A percentile compares a stretch with the other conserved stretches of the same genome.
Evolutionary conservation across 2,113 vertebrate species (phyloP).

Genomic region (Carlito syrichta): DNA sequence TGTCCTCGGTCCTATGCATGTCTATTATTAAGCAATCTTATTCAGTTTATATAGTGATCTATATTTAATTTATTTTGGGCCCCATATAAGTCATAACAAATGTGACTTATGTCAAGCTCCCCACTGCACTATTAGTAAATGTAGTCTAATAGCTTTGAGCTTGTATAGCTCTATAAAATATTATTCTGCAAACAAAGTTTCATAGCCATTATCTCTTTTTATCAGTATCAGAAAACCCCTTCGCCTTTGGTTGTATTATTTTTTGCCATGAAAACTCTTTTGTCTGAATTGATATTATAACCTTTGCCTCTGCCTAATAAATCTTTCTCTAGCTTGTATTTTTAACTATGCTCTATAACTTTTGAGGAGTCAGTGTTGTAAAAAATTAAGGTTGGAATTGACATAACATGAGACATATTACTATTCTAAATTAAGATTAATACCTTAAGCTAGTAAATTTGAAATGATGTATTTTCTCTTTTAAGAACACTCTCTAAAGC

Average conservation of each 20-base stretch:
- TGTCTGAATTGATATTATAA: neutral
- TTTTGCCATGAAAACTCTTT: neutral
- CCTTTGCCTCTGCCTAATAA: neutral
- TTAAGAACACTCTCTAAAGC: neutral
- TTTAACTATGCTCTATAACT: neutral
- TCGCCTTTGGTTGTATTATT: neutral
- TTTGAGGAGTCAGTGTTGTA: neutral
- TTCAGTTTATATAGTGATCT: neutral
- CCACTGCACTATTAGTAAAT: neutral
- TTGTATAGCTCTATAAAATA: neutral
- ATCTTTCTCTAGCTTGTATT: neutral
- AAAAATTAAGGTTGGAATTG: neutral
- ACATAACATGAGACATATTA: neutral
- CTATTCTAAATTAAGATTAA: slow-evolving; percentile 5
- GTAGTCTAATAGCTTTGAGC: neutral
- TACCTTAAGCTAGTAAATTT: neutral
- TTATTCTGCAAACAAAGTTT: neutral
- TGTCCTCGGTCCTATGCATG: neutral
- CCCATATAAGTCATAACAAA: neutral
- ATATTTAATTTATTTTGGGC: neutral
- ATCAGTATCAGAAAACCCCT: neutral
- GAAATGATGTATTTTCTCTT: neutral
- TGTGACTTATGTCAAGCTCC: neutral
- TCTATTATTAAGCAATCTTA: neutral
- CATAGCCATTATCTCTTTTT: neutral